Evolutionary conservation across 1,140 invertebrate genomes (phyloP).

Genomic region (Rhynchophorus ferrugineus): DNA sequence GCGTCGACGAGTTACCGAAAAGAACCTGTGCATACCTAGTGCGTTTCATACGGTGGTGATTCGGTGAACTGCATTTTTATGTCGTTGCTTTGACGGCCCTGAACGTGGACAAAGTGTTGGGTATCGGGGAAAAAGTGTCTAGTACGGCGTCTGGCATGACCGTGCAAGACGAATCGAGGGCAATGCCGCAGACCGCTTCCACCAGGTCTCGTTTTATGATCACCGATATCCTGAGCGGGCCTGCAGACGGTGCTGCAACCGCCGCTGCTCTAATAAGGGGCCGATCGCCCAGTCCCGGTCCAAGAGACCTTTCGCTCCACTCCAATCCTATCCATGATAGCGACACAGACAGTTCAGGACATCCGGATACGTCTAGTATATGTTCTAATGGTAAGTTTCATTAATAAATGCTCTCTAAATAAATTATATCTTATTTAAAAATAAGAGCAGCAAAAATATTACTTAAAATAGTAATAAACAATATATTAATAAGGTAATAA

Average conservation of each 20-base stretch:
- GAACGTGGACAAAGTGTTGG: constrained; percentile 31
- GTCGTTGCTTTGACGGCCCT: not conserved
- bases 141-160: constrained; percentile 41
- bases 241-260: constrained; percentile 29
- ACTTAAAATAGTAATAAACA: no score
- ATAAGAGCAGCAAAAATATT: no score
- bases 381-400: constrained; percentile 38
- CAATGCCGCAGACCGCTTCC: constrained; percentile 40
- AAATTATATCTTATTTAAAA: no score
- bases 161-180: constrained; percentile 40
- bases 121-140: constrained; percentile 34
- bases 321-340: constrained; percentile 37
- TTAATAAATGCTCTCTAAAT: constrained; percentile 3
- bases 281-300: constrained; percentile 40
- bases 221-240: constrained; percentile 61
- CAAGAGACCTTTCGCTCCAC: constrained; percentile 38
- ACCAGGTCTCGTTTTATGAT: constrained; percentile 70
- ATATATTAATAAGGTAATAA: no score
- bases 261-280: constrained; percentile 25
- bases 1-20: no score
- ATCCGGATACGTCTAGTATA: constrained; percentile 40
- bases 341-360: constrained; percentile 40
- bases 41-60: constrained; percentile 3
- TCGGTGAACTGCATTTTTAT: not conserved
- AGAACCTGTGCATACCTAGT: no score